These are phyloP conservation scores for Plectropomus leopardus DNA, from an alignment of 2,113 vertebrate species.

Conservation along the genomic window DNA sequence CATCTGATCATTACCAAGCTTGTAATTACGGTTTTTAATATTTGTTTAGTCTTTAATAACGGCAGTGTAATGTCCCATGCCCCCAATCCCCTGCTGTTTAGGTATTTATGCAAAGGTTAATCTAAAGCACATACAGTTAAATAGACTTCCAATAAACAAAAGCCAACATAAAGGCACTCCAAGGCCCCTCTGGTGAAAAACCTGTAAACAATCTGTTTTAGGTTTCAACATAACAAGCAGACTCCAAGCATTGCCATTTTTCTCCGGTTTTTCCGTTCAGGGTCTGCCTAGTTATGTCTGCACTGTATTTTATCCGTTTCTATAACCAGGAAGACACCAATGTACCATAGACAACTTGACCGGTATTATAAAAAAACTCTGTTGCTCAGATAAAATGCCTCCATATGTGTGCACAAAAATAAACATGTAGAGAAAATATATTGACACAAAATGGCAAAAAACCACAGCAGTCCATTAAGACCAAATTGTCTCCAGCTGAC, in stretches of 20 bases:
- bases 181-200: conserved; percentile 10
- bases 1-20: conserved; percentile 25
- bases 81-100: conserved; percentile 8
- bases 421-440: conserved; percentile 5
- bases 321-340: neutral
- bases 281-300: neutral
- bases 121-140: conserved; percentile 24
- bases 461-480: conserved; percentile 4
- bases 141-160: neutral
- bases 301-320: conserved; percentile 6
- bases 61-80: neutral
- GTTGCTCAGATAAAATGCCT: conserved; percentile 9
- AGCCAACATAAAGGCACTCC: neutral
- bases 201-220: conserved; percentile 16
- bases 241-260: neutral
- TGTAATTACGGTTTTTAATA: conserved; percentile 23
- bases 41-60: conserved; percentile 18
- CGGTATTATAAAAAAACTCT: conserved; percentile 11
- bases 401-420: neutral
- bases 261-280: conserved; percentile 14
- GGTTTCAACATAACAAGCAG: conserved; percentile 5
- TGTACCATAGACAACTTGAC: neutral
- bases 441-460: neutral
- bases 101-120: conserved; percentile 36
- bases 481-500: conserved; percentile 40